A percentile compares a stretch with the other conserved stretches of the same genome.
Evolutionary conservation across 2,797 vertebrate genomes (phyloP).

Genomic region (Thunnus albacares): DNA sequence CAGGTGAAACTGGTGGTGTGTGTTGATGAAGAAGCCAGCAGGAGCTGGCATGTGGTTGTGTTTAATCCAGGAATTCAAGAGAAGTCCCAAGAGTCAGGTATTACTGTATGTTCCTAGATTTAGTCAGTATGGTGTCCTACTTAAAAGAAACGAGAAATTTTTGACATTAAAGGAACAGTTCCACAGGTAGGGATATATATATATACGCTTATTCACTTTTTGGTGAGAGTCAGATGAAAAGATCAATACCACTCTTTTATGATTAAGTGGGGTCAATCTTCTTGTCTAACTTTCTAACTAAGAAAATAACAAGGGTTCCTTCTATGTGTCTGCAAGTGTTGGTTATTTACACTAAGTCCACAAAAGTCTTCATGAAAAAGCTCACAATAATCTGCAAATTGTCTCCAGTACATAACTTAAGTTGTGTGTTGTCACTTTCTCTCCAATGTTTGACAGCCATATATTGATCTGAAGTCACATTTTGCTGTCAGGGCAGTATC

Average conservation of each 20-base stretch:
- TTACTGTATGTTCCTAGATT: background rate
- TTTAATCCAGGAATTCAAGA: background rate
- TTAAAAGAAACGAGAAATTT: background rate
- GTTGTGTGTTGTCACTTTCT: background rate
- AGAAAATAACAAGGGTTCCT: too few relatives aligned
- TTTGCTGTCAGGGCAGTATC: constrained; percentile 1
- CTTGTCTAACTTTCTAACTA: too few relatives aligned
- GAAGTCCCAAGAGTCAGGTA: background rate
- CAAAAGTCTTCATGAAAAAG: too few relatives aligned
- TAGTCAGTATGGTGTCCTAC: background rate
- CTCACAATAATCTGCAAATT: too few relatives aligned
- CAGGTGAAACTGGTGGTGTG: constrained; percentile 28
- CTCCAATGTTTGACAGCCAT: constrained; percentile 2
- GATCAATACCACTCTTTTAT: too few relatives aligned
- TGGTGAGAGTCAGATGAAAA: too few relatives aligned
- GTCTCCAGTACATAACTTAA: too few relatives aligned
- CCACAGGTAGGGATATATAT: too few relatives aligned
- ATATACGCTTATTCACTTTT: too few relatives aligned
- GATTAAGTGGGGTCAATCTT: too few relatives aligned
- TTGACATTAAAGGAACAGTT: background rate
- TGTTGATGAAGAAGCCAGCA: constrained; percentile 1
- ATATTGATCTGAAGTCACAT: constrained; percentile 1
- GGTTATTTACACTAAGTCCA: too few relatives aligned
- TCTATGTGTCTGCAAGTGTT: too few relatives aligned
- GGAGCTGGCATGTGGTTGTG: constrained; percentile 1